Conservation (phyloP, 1,140 invertebrate species). For the Cydia fagiglandana region DNA sequence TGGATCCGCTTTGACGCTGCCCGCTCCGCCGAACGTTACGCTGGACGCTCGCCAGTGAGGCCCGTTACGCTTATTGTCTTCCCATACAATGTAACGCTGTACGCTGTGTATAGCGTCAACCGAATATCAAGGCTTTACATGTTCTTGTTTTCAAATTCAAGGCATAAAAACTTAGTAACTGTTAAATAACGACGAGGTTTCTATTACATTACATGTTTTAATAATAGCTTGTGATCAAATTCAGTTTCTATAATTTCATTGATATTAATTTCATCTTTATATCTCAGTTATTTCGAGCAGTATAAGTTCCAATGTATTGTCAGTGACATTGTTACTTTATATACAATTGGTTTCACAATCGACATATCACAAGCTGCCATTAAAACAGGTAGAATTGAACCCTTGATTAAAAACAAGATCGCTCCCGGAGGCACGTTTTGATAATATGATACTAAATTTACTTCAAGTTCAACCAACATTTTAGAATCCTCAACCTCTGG, state of each 20-base stretch:
- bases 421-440: no score
- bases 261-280: not conserved
- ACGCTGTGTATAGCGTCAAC: not conserved
- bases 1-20: no score
- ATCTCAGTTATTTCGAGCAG: not conserved
- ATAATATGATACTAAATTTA: no score
- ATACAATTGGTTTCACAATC: not conserved
- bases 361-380: constrained; percentile 2
- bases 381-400: not conserved
- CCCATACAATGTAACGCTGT: no score
- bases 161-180: no score
- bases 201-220: not conserved
- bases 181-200: not conserved
- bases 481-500: no score
- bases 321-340: no score
- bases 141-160: no score
- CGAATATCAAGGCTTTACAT: not conserved
- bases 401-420: not conserved
- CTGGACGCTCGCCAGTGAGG: no score
- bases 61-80: no score
- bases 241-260: not conserved
- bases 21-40: no score
- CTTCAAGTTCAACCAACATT: no score
- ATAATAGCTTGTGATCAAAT: not conserved
- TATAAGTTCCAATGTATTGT: not conserved